Conservation (phyloP, 2,797 vertebrate genomes). For the Anabacerthia variegaticeps region DNA sequence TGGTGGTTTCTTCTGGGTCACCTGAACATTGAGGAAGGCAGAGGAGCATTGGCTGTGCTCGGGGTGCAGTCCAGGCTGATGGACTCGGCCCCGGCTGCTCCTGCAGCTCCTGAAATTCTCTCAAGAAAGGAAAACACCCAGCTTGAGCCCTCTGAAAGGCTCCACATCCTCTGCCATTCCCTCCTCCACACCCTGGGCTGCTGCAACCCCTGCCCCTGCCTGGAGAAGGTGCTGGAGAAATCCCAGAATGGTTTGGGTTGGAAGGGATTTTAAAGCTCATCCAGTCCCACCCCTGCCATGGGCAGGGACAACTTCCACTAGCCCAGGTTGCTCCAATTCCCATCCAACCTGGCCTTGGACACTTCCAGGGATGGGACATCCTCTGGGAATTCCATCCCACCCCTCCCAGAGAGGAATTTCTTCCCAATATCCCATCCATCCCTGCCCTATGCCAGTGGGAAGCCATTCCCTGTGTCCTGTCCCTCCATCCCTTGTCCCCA, state of each 20-base stretch:
- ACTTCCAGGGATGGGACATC: neutral
- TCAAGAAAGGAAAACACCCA: neutral
- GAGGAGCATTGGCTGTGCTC: neutral
- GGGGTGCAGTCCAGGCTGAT: neutral
- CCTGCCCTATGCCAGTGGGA: no score
- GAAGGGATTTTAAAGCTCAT: neutral
- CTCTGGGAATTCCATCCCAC: no score
- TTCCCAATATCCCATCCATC: no score
- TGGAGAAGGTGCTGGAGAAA: fast-evolving
- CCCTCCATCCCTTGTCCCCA: no score
- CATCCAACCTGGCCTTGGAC: neutral
- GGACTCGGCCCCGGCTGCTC: neutral
- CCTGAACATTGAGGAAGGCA: neutral
- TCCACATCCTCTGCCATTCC: neutral
- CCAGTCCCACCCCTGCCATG: neutral
- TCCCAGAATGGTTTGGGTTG: neutral
- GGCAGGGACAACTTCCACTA: neutral
- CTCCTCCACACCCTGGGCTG: neutral
- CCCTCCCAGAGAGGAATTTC: no score
- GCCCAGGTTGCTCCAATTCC: neutral
- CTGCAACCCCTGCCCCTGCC: neutral
- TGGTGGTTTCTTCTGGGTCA: neutral
- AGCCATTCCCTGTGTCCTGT: no score
- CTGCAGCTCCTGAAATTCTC: neutral
- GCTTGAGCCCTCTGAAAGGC: fast-evolving